Base-by-base conservation (phyloP, 35 echinoderm and acorn worm genomes). In the Chiridota heheva region DNA sequence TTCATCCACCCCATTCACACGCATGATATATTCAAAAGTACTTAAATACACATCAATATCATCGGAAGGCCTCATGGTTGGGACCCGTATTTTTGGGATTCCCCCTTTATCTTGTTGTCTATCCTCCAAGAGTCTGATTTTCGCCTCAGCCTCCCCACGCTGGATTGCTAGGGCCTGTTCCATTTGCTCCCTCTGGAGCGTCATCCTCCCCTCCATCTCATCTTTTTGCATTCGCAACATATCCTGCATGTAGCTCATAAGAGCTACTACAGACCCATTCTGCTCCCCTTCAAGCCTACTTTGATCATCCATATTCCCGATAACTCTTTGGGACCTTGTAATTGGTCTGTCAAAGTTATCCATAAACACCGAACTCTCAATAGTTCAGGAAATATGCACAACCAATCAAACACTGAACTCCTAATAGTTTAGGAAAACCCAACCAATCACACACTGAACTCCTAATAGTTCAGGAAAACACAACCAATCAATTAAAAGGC, bases 41-140 rank as follows among this genome's bases (percentile, higher is more conserved):
- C 65, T 33, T 67, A 69, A n/a, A 40, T 69, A 69, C 31, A 69
- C 37, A 36, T 69, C 65, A 12, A 69, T 69, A 36, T 69, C 65
- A 69, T 36, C 65, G 5, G 65, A 69, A 17, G 7, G 18, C 20
- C 40, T 69, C 30, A 69, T 33, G 0, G 22, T 24, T 31, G 65
- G 65, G 12, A 69, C 65, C 36, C 40, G 5, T 1, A 60, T 60
- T 10, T 60, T 18, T 60, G 58, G 58, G 4, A 22, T 24, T 10
- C 17, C 58, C n/a, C n/a, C n/a, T n/a, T n/a, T n/a, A 5, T 60
- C 58, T 6, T 60, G 26, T 1, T 60, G 58, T 1, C 17, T 60
- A 0, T 60, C 58, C 8, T 5, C 6, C 0, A 60, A 24, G 4
- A 60, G 8, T 16, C 3, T 5, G 6, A 60, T 18, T 5, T 60